Base-by-base conservation (phyloP, 2,797 vertebrate genomes). In the Periophthalmus magnuspinnatus region DNA sequence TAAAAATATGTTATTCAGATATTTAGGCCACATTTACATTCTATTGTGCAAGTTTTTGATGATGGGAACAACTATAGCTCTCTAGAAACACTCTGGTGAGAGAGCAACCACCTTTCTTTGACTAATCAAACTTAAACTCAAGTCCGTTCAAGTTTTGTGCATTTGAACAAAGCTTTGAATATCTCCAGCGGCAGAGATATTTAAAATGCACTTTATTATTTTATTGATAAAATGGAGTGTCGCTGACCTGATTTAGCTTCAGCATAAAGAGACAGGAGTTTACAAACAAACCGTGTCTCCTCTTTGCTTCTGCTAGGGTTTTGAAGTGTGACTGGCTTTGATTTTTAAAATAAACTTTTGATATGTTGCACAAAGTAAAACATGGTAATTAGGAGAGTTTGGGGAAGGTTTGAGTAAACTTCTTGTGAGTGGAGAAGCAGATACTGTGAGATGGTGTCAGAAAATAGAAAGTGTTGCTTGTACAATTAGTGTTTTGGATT, bases 301-400 rank as follows among this genome's bases (percentile, higher is more conserved):
- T 13, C 41, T 22, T 17, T 38, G 5, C 11, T 36, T 14, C 33
- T 41, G 59, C 59, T 22, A 59, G 1, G n/a, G n/a, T 6, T 41
- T 16, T 38, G 9, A 10, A 11, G 59, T 61, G 5, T 3, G 19
- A 7, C 28, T 59, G 57, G 5, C 36, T 38, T 38, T 22, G 59
- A 41, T 38, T 38, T 61, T 10, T 21, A 59, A 61, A 6, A n/a
- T 33, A 11, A 61, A 61, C 59, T 38, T 61, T 6, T 38, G 59
- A 61, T 61, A 61, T 13, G 59, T 9, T 11, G 59, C 34, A 41
- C 59, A 61, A 41, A 61, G 59, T 38, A 61, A 21, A 41, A 61
- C 13, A 3, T 61, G 34, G 10, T 61, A 61, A 61, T 60, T 36
- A 34, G 58, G 33, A n/a, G 33, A 60, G 56, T 32, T 55, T 33